phyloP scores from a whole-genome alignment of 2,888 invertebrate genomes.

The Branchinecta sandiegonensis region DNA sequence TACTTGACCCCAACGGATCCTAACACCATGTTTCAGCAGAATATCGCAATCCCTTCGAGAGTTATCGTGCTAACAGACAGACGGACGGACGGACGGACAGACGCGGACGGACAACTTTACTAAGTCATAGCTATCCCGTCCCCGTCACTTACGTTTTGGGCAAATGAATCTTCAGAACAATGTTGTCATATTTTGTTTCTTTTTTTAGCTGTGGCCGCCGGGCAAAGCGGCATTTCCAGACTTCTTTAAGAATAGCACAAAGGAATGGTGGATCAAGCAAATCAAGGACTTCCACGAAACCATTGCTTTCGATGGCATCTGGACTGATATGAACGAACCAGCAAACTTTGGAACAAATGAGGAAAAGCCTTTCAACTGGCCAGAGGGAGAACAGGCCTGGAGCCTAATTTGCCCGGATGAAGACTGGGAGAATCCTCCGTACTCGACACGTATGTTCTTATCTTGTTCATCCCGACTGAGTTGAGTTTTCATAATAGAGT shows the following conservation, averaged over 20 bases:
- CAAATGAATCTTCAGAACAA: too few relatives aligned
- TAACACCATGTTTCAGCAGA: too few relatives aligned
- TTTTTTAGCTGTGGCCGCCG: slow-evolving; percentile 22
- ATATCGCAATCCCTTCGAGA: too few relatives aligned
- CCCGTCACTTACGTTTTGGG: too few relatives aligned
- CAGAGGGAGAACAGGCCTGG: slow-evolving; percentile 18
- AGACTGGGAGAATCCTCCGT: slow-evolving; percentile 28
- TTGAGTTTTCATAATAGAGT: background rate
- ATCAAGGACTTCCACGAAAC: slow-evolving; percentile 24
- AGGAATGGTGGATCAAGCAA: slow-evolving; percentile 26
- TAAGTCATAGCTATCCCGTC: too few relatives aligned
- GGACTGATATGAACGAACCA: slow-evolving; percentile 37
- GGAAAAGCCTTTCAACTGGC: slow-evolving; percentile 26
- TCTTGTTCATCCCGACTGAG: background rate
- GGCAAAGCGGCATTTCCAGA: slow-evolving; percentile 26
- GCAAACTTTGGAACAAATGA: slow-evolving; percentile 36
- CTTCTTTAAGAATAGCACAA: slow-evolving; percentile 25
- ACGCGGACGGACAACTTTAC: too few relatives aligned
- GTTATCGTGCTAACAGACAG: too few relatives aligned
- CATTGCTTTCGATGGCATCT: slow-evolving; percentile 30
- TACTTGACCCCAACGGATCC: too few relatives aligned
- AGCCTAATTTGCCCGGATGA: slow-evolving; percentile 26
- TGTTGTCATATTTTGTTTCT: background rate
- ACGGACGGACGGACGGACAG: too few relatives aligned
- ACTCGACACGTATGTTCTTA: slow-evolving; percentile 26